Base-by-base conservation (phyloP, 1,140 invertebrate genomes). In the Helicoverpa zea region DNA sequence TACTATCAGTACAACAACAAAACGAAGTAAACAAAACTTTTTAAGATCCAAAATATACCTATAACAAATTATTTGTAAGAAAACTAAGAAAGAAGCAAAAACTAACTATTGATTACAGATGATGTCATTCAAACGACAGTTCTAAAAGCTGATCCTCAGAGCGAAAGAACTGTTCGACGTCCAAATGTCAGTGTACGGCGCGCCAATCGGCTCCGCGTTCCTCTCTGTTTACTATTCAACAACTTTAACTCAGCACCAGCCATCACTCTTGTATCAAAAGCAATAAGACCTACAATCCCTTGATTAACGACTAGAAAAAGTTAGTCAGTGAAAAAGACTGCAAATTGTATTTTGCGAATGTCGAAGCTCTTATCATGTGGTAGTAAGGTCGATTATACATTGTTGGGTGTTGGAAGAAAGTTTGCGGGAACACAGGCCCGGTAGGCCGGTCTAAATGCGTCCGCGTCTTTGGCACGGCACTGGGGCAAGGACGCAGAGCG, bases 401-500 rank as follows among this genome's bases (percentile, higher is more conserved):
- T 83, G 86, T 83, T 82, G 73, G 84, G 72, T 75, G 79, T 66
- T 61, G 54, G 84, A 88, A 91, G 89, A 92, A 91, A 91, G 91
- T 92, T 90, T 87, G 88, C 83, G 81, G 79, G 84, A 56, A 79
- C 64, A 81, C 87, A 86, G 88, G 89, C 87, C 89, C 86, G 91
- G 86, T 89, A 89, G 88, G 87, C 85, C 83, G 88, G 81, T 86
- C 92, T 94, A 94, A 92, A 93, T 86, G 83, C 89, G 92, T 92
- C 89, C 82, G 84, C 87, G 87, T 89, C 90, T 89, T 89, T 93
- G 92, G 92, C 93, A 91, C 91, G 87, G 85, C 90, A 93, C 85
- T 93, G 92, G 93, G 92, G 89, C 92, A 94, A 94, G 93, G 93
- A 93, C 93, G 92, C 85, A 63, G 86, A 88, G 89, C 88, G 89